Evolutionary conservation across 1,140 invertebrate genomes (phyloP), one percentile per base, ranked within the genome.

Genomic region (Cydia fagiglandana): DNA sequence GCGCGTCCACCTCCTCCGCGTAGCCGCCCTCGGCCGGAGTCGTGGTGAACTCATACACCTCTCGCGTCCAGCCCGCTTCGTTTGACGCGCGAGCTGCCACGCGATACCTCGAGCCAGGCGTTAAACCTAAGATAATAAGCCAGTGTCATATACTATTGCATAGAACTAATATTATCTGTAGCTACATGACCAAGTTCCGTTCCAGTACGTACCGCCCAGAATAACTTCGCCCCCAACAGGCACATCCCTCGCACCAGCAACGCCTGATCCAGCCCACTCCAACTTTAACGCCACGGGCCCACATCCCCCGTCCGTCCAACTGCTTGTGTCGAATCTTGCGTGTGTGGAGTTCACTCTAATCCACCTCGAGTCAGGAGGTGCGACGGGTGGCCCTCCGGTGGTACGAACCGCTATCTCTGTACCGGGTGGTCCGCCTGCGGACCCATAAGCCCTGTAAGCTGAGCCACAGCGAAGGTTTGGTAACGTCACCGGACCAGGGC

Each of bases 281-380:
- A 93, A 78, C 66, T 90, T 92, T 79, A 93, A 84, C 6, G 89
- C 84, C 1, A 93, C 88, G 0, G 91, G 88, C 0, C 91, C 91
- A 78, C 93, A 93, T 6, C 91, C 89, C 0, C 92, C 92, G 77
- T 93, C 92, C 41, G 82, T 85, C 93, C 93, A 93, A 73, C 81
- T 82, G 50, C 86, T 90, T 0, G 89, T 92, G 38, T 93, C 88
- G 41, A 93, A 90, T 68, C 85, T 84, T 0, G 92, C 88, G 66
- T 91, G 89, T 1, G 87, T 93, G 0, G 92, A 83, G 80, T 93
- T 93, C 0, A 88, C 86, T 75, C 90, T 85, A 13, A 93, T 92
- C 93, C 93, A 93, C 15, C 91, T 87, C 0, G 85, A 84, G 74
- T 93, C 92, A 41, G 88, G 83, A 41, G 93, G 91, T 5, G 92